Evolutionary conservation across 1,140 invertebrate species (phyloP).

Genomic region (Macrocentrus cingulum): DNA sequence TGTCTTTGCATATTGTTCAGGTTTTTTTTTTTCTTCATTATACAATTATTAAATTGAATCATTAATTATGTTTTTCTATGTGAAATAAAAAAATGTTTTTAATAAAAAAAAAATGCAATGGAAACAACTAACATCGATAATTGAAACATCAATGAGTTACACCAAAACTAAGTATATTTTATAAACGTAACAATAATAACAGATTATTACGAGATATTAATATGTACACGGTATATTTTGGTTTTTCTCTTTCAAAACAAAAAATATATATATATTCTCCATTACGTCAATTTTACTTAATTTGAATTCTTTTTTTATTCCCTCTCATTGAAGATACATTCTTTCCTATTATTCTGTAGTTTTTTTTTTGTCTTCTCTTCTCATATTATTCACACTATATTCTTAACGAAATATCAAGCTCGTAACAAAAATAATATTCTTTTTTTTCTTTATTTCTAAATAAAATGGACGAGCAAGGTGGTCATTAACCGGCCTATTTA

Average conservation of each 20-base stretch:
- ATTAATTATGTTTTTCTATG: neutral
- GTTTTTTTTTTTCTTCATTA: no score
- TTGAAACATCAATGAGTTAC: slow-evolving; percentile 17
- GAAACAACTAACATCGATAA: slow-evolving; percentile 22
- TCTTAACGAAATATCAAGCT: slow-evolving; percentile 24
- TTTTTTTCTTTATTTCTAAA: neutral
- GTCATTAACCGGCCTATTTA: neutral
- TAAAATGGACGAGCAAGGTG: neutral
- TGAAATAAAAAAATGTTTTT: slow-evolving; percentile 4
- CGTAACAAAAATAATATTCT: slow-evolving; percentile 30
- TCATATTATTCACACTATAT: slow-evolving; percentile 15
- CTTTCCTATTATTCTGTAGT: neutral
- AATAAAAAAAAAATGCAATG: slow-evolving; percentile 1
- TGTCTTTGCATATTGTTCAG: no score
- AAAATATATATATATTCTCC: no score
- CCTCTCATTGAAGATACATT: neutral
- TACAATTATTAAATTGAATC: no score
- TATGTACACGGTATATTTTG: slow-evolving; percentile 51
- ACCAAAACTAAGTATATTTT: slow-evolving; percentile 48
- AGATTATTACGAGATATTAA: slow-evolving; percentile 49
- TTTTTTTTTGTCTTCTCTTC: neutral
- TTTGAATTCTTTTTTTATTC: neutral
- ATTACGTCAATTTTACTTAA: no score
- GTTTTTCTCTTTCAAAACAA: slow-evolving; percentile 42
- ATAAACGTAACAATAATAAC: slow-evolving; percentile 55